Evolutionary conservation across 1,140 invertebrate genomes (phyloP), one percentile per base, ranked within the genome.

Genomic region (Sinella curviseta): DNA sequence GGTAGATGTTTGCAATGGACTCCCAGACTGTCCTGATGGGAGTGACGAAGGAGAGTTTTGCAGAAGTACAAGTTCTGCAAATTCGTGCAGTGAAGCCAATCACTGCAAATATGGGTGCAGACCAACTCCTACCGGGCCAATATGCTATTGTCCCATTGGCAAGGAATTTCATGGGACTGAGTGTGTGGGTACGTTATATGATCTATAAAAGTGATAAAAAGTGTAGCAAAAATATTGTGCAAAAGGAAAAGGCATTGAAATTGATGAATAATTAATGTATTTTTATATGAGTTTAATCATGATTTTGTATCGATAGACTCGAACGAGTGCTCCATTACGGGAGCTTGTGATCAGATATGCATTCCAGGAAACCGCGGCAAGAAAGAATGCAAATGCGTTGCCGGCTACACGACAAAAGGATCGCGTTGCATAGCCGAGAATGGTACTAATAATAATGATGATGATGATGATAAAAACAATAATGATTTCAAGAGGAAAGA

Each of bases 341-440:
- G 90, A 31, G 88, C 90, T 20, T 97, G 95, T 87, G 92, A 94
- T 84, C 95, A 97, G 86, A 83, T 88, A 26, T 97, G 95, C 86
- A 88, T 86, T 78, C 95, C 95, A 86, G 90, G 90, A 14, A 86
- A 87, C 8, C 39, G 77, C n/a, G 92, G 93, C 60, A 92, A 90
- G 48, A 95, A 90, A 87, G 86, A 88, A 28, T 97, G 95, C 87
- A 88, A 89, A 60, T 96, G 95, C 88, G 91, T 91, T 1, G 86
- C 89, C 8, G 94, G 94, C 0, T 96, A 96, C 86, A 86, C 86
- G 77, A 89, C 90, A 78, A 84, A 85, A 87, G 86, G 85, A 28
- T 88, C 86, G 20, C 86, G 88, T 74, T 93, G 92, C 86, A 84
- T 84, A 60, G 92, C 91, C 31, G 87, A 92, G 33, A 93, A 94